These are phyloP conservation scores for Salmo trutta DNA, from an alignment of 2,797 vertebrate genomes.

Conservation along the genomic window DNA sequence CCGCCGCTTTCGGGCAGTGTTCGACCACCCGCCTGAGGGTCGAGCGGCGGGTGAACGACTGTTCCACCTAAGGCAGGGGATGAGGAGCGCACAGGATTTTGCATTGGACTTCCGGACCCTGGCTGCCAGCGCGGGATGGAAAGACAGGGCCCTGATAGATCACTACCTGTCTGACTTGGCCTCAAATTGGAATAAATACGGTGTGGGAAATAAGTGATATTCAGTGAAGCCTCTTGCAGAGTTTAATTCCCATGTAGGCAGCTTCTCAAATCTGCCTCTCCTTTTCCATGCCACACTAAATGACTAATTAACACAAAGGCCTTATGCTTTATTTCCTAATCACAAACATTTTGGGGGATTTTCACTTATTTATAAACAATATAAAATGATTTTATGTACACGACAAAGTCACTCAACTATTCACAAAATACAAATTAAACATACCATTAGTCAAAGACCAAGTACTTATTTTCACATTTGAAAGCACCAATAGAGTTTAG, in stretches of 20 bases:
- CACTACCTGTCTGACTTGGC: too few relatives aligned
- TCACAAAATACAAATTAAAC: conserved; percentile 23
- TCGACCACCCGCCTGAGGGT: too few relatives aligned
- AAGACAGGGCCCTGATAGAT: too few relatives aligned
- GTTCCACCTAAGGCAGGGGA: too few relatives aligned
- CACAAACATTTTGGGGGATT: conserved; percentile 40
- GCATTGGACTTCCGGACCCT: too few relatives aligned
- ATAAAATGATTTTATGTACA: conserved; percentile 39
- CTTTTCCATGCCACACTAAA: not conserved
- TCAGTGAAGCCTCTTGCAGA: not conserved
- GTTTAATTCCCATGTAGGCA: not conserved
- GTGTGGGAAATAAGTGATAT: not conserved
- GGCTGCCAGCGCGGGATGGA: too few relatives aligned
- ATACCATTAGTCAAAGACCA: conserved; percentile 21
- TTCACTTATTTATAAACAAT: conserved; percentile 38
- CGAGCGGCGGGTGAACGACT: too few relatives aligned
- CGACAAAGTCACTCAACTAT: not conserved
- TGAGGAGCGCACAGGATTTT: too few relatives aligned
- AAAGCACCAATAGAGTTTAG: conserved; percentile 1
- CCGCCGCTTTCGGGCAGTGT: too few relatives aligned
- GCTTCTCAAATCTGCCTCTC: not conserved
- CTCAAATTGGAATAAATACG: too few relatives aligned
- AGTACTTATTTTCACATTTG: conserved; percentile 10
- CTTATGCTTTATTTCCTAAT: conserved; percentile 74
- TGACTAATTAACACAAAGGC: conserved; percentile 39